Evolutionary conservation across 1,140 invertebrate genomes (phyloP).

Genomic region (Anoplophora glabripennis): DNA sequence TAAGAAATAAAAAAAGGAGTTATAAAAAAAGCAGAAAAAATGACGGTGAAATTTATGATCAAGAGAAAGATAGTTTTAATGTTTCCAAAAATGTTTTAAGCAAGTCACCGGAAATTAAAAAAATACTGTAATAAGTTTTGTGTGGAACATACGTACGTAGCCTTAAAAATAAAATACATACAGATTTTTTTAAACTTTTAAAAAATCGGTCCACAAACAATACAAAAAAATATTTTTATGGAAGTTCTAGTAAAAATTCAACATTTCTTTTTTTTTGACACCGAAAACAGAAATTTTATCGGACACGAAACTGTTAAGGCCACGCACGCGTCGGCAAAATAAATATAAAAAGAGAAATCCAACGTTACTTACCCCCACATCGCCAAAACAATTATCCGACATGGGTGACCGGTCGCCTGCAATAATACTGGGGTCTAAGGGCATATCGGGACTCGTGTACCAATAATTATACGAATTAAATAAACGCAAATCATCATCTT

Average conservation of each 20-base stretch:
- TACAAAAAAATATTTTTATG: too few relatives aligned
- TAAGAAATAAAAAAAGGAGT: not conserved
- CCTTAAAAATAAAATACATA: too few relatives aligned
- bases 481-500: constrained; percentile 41
- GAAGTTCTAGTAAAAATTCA: too few relatives aligned
- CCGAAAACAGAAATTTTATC: too few relatives aligned
- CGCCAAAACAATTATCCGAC: constrained; percentile 5
- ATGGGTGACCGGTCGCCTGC: constrained; percentile 26
- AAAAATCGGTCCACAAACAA: too few relatives aligned
- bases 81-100: not conserved
- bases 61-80: not conserved
- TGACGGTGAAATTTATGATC: not conserved
- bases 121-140: too few relatives aligned
- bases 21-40: not conserved
- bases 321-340: not conserved
- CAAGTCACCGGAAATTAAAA: too few relatives aligned
- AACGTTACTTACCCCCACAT: constrained; percentile 17
- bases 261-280: too few relatives aligned
- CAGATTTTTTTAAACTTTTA: too few relatives aligned
- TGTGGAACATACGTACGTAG: too few relatives aligned
- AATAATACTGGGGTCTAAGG: constrained; percentile 50
- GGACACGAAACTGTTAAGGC: too few relatives aligned
- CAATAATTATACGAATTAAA: constrained; percentile 56
- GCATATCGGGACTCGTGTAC: constrained; percentile 52
- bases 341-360: constrained; percentile 20